A percentile compares a stretch with the other conserved stretches of the same genome.
Conservation (phyloP, 2,797 vertebrate species). For the Sphenopsis melanotis region DNA sequence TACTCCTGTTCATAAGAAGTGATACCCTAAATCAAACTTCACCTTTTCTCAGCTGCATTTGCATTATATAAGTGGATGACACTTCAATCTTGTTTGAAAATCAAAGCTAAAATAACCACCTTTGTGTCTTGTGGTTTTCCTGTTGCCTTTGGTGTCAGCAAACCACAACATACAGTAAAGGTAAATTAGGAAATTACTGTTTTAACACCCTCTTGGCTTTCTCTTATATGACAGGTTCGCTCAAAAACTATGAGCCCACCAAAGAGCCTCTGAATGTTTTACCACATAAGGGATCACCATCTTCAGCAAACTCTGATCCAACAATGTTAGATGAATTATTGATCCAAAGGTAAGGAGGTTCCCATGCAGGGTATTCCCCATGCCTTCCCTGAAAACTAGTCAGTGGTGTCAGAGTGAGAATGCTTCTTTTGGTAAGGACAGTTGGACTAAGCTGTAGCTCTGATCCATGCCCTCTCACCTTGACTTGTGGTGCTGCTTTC, state of each 20-base stretch:
- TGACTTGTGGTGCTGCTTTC: background rate
- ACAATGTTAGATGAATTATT: background rate
- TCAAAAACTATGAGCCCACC: slow-evolving; percentile 20
- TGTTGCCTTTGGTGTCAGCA: background rate
- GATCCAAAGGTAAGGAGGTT: slow-evolving; percentile 59
- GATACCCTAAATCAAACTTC: background rate
- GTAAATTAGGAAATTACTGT: background rate
- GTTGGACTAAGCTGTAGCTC: background rate
- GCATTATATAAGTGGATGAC: background rate
- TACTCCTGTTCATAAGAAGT: background rate
- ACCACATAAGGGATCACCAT: background rate
- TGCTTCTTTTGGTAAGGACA: background rate
- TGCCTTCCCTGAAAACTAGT: background rate
- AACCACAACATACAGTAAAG: background rate
- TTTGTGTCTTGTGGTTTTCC: background rate
- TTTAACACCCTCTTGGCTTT: slow-evolving; percentile 20
- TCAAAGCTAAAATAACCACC: background rate
- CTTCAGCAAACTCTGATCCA: background rate
- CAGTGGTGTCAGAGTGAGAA: background rate
- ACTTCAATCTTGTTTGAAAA: background rate
- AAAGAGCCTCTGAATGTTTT: slow-evolving; percentile 25
- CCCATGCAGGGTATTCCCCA: fast-evolving
- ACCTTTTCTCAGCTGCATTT: background rate
- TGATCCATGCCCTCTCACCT: background rate
- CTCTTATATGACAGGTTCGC: slow-evolving; percentile 48